A percentile compares a stretch with the other conserved stretches of the same genome.
Conservation (phyloP, 2,888 invertebrate species). For the Cerastis leucographa region DNA sequence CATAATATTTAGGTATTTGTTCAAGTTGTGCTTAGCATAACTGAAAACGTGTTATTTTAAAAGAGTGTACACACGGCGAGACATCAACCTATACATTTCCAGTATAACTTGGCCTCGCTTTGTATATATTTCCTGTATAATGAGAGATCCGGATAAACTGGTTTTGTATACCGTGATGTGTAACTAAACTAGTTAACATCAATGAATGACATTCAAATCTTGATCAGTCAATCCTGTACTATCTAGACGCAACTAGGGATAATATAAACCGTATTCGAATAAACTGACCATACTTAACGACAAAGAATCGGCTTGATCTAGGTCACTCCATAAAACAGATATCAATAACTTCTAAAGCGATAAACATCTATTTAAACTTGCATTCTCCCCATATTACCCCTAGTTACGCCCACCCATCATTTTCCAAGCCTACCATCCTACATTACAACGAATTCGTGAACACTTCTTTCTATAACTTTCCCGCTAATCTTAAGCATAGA, state of each 20-base stretch:
- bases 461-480: slow-evolving; percentile 80
- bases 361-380: slow-evolving; percentile 29
- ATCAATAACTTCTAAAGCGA: slow-evolving; percentile 60
- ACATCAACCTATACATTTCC: too few relatives aligned
- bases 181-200: neutral
- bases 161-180: too few relatives aligned
- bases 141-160: too few relatives aligned
- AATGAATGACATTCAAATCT: neutral
- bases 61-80: too few relatives aligned
- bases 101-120: too few relatives aligned
- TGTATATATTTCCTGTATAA: too few relatives aligned
- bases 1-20: neutral
- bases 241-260: slow-evolving; percentile 59
- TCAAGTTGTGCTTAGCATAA: neutral
- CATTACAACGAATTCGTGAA: slow-evolving; percentile 75
- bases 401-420: slow-evolving; percentile 60
- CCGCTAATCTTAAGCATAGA: slow-evolving; percentile 82
- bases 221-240: slow-evolving; percentile 27
- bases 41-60: neutral
- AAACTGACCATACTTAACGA: slow-evolving; percentile 14
- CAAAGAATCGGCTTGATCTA: neutral
- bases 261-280: slow-evolving; percentile 35
- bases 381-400: slow-evolving; percentile 19
- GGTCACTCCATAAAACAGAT: slow-evolving; percentile 14
- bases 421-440: slow-evolving; percentile 67